Base-by-base conservation (phyloP, 2,797 vertebrate species). In the Parauchenoglanis ngamensis region DNA sequence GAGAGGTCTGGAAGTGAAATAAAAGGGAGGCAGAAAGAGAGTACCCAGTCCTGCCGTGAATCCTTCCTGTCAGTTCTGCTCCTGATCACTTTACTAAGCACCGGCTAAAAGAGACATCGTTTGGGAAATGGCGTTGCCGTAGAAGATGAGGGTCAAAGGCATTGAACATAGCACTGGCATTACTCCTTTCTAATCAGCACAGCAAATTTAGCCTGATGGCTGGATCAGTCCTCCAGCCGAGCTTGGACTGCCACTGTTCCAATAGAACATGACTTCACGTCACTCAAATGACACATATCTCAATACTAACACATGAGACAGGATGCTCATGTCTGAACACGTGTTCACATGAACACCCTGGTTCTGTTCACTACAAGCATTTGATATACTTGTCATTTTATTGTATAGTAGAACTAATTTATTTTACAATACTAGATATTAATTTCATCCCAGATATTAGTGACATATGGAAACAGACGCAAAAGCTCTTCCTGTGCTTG, bases 71-170 rank as follows among this genome's bases (percentile, higher is more conserved):
- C 94, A 93, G 84, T 90, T 93, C 84, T 89, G 89, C 87, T 93
- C 90, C 86, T 92, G 92, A 95, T 95, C 92, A 94, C 92, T 94
- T 92, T 76, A 91, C 91, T 91, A 90, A 92, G 93, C 59, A 70
- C 89, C 77, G 91, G 92, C 90, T 76, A 85, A 89, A 76, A 88
- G 77, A 92, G 89, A 92, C 90, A 93, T 92, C 89, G 92, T 91
- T 91, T 88, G 1, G 23, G 91, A 92, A 91, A 90, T 23, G 57
- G 86, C 46, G 84, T 67, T 70, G 72, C 84, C 85, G 28, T 56
- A 70, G 79, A 85, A 52, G 31, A 49, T 65, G 44, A 54, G 65
- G 79, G 8, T 21, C n/a, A 46, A 40, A 63, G 17, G 23, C 35
- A 21, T 87, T 89, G 88, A 61, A 87, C n/a, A 83, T 68, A 1